Base-by-base conservation (phyloP, 1,140 invertebrate genomes). In the Drosophila navojoa region DNA sequence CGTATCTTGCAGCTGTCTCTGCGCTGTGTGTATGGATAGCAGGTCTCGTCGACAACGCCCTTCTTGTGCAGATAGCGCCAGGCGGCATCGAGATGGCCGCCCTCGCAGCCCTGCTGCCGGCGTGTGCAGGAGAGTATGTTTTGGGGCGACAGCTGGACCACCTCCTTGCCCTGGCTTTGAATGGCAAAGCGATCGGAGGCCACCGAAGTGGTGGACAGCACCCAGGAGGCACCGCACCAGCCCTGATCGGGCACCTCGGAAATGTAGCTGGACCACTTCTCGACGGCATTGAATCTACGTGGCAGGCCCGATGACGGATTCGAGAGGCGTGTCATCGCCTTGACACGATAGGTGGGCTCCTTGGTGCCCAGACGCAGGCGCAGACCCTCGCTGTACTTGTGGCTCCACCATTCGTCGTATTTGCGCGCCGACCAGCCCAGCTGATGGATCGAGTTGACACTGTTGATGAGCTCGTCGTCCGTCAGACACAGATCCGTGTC, bases 141-240 rank as follows among this genome's bases (percentile, higher is more conserved):
- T 90, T 99, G 98, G 0, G 97, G 93, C 58, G 97, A 97, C 4
- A 99, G 92, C 9, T 93, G 76, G 0, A 96, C 93, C 1, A 93
- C 92, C 80, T 97, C 95, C 7, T 92, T 92, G 1, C 97, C 97
- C 73, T 96, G 95, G 7, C 96, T 97, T 92, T 97, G 95, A 55
- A 98, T 96, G 4, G 95, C 95, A 75, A 95, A 96, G 80, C 96
- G 94, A 85, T 97, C 96, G 44, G 95, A 95, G 60, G 95, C 96
- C n/a, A 97, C 95, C 3, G 94, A 95, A 10, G 95, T 95, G 0
- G 97, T 97, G 0, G 97, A 96, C 40, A 99, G 94, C 0, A 97
- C 98, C 98, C 98, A 99, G 1, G 98, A 98, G 0, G 97, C 94
- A 1, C 95, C 97, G 86, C 98, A 97, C 96, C 98, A 97, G 38